Conservation (phyloP, 2,113 vertebrate species). For the Albula goreensis region DNA sequence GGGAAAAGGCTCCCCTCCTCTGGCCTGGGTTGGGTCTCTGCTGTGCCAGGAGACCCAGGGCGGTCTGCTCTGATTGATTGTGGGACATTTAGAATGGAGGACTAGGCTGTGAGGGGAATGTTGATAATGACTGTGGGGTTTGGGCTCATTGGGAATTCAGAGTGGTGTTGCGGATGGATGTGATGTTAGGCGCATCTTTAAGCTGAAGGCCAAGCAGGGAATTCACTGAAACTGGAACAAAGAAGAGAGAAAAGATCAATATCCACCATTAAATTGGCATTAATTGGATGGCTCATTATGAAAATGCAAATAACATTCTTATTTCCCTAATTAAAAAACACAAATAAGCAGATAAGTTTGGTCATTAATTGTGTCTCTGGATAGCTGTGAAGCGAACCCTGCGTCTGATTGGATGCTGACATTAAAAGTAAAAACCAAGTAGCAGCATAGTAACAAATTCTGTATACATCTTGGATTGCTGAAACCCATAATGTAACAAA, state of each 20-base stretch:
- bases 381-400: neutral
- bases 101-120: neutral
- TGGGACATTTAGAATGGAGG: neutral
- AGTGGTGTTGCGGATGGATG: neutral
- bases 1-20: neutral
- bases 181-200: neutral
- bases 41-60: neutral
- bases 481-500: no score
- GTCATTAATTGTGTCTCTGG: neutral
- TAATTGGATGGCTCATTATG: neutral
- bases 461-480: no score
- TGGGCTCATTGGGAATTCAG: neutral
- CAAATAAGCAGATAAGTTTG: neutral
- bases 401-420: neutral
- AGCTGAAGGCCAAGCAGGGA: neutral
- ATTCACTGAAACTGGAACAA: neutral
- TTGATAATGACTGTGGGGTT: neutral
- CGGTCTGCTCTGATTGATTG: neutral
- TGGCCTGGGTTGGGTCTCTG: neutral
- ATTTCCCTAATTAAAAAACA: neutral
- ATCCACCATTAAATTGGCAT: neutral
- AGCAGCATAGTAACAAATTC: neutral
- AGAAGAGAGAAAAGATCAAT: neutral
- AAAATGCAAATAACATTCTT: neutral
- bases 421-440: neutral